These are phyloP conservation scores for Dasypus novemcinctus DNA, from an alignment of 2,113 vertebrate genomes.

Conservation along the genomic window DNA sequence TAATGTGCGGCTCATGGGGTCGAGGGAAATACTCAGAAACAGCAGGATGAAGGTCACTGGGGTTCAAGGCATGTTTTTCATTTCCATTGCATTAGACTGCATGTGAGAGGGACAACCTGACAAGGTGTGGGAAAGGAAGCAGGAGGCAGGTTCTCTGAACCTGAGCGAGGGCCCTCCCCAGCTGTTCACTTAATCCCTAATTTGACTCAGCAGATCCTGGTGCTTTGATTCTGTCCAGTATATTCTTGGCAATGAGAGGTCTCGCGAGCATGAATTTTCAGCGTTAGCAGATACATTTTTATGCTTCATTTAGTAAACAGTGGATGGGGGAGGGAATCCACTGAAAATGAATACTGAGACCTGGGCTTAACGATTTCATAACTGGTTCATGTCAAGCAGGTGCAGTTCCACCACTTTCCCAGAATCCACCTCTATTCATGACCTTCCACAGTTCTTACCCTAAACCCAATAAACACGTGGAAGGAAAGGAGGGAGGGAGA, in stretches of 20 bases:
- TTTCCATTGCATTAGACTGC: background rate
- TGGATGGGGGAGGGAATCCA: background rate
- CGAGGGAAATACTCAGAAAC: background rate
- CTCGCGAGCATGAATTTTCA: background rate
- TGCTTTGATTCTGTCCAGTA: background rate
- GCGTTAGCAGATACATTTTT: background rate
- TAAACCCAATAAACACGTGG: background rate
- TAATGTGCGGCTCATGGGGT: background rate
- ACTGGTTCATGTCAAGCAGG: background rate
- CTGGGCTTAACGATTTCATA: background rate
- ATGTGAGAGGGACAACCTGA: background rate
- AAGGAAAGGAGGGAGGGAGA: background rate
- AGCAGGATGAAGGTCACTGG: no score
- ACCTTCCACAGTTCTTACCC: background rate
- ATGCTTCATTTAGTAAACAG: background rate
- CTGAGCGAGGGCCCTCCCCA: background rate
- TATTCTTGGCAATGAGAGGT: background rate
- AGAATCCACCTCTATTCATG: rapidly evolving
- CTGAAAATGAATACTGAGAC: background rate
- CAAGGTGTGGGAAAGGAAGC: background rate
- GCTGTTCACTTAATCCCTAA: background rate
- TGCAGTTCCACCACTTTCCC: background rate
- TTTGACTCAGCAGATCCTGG: background rate
- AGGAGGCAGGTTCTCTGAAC: background rate
- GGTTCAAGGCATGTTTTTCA: background rate